Base-by-base conservation (phyloP, 2,113 vertebrate species). In the Motacilla alba region DNA sequence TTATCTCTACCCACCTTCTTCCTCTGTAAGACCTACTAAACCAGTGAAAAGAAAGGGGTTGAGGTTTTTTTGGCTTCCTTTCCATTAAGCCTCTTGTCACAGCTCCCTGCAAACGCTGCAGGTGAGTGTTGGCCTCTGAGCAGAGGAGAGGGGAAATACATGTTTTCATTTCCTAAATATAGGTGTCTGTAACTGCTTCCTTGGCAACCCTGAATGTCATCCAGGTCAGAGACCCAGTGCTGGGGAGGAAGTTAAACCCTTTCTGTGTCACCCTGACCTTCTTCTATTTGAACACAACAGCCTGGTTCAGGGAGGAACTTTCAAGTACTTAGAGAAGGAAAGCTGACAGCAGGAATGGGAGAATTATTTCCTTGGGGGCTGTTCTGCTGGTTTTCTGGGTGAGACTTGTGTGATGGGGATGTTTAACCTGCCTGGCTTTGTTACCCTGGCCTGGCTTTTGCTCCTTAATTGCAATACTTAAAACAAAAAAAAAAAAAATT, bases 221-320 rank as follows among this genome's bases (percentile, higher is more conserved):
- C 88, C 93, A 62, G 76, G 85, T 92, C 82, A 76, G 37, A 79
- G 87, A 88, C 31, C 37, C 77, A 73, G 80, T 2, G 20, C 80
- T 94, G 74, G 58, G 52, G 80, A 89, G 79, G 87, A 88, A 84
- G 70, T 73, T 73, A 49, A 87, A 95, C 43, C 56, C 68, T 78
- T 70, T 90, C 88, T 80, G 76, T 77, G 83, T 88, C 85, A 80
- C 33, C 66, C 73, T 83, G 89, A 88, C 87, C 79, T 91, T 64
- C 64, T 64, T 80, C 13, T 86, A 0, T 33, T 77, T 60, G 83
- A 95, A 60, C 78, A 31, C 83, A 76, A 56, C 55, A 63, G 76
- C 4, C 1, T 53, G 8, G 30, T 69, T 41, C 59, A 58, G 72
- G 55, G 72, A 81, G 63, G 53, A 62, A 49, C 46, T 52, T 26